Base-by-base conservation (phyloP, 2,113 vertebrate species). In the Struthidea cinerea region DNA sequence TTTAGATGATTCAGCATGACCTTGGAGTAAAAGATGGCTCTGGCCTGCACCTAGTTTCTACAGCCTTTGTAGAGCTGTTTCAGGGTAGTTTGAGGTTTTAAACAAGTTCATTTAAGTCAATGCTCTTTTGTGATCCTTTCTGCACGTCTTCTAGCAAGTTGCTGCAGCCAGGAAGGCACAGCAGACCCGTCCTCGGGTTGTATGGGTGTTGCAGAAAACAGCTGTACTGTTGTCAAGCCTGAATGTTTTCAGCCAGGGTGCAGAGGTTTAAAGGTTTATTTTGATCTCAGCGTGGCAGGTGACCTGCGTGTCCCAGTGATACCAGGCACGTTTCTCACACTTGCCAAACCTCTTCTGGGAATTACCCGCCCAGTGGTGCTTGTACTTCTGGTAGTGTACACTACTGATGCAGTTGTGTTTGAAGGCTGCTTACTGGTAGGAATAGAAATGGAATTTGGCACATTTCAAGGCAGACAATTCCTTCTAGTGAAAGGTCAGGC, bases 1-100 rank as follows among this genome's bases (percentile, higher is more conserved):
- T 95, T 96, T 95, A 94, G 92, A 96, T 96, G 96, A 94, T 70
- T 95, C 89, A 73, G 94, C 93, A 88, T 74, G 85, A 96, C 59
- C 55, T 74, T 39, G 35, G 84, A 91, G 87, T 67, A 88, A 39
- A 91, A 86, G 91, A 88, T 91, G 85, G 47, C 61, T 90, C 90
- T 96, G 93, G 90, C 74, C 90, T 67, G 84, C 90, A 77, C 78
- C 85, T 69, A 47, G n/a, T 75, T 93, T 90, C 95, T 90, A 5
- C 63, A 94, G 82, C 61, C 49, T 89, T 85, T 65, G 55, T 80
- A 63, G 67, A 77, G 55, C 47, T 83, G 44, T 82, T 96, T 95
- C 73, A 60, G 93, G 80, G 65, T 84, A 95, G 65, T 57, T 56
- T 95, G 90, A 95, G 94, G 89, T 96, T 96, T 96, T 91, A 63